These are phyloP conservation scores for Eustalomyia histrio DNA, from an alignment of 2,888 invertebrate genomes.

Conservation along the genomic window DNA sequence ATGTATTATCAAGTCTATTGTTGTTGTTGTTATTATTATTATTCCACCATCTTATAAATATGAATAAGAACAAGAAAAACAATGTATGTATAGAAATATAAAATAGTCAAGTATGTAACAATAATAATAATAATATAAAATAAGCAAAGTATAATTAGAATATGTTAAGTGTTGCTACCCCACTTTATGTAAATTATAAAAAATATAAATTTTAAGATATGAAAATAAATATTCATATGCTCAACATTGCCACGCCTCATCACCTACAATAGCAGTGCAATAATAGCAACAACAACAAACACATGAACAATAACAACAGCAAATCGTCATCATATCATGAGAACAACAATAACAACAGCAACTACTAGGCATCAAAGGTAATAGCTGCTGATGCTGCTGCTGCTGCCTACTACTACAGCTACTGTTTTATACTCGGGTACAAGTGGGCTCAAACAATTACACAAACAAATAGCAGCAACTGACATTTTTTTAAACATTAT, in stretches of 20 bases:
- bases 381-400: conserved; percentile 40
- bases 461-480: conserved; percentile 43
- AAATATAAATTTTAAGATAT: conserved; percentile 20
- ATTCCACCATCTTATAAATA: conserved; percentile 18
- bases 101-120: conserved; percentile 56
- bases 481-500: conserved; percentile 28
- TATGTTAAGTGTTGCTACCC: conserved; percentile 76
- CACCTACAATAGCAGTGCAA: conserved; percentile 48
- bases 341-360: conserved; percentile 31
- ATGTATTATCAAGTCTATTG: neutral
- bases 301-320: conserved; percentile 7
- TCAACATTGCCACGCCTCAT: conserved; percentile 62
- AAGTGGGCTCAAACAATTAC: conserved; percentile 62
- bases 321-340: conserved; percentile 53
- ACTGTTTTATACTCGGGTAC: conserved; percentile 18
- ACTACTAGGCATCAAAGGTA: conserved; percentile 54
- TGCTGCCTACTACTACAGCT: neutral
- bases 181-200: conserved; percentile 70
- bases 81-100: conserved; percentile 23
- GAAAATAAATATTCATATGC: neutral
- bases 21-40: neutral
- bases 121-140: conserved; percentile 72
- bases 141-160: conserved; percentile 78
- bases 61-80: neutral
- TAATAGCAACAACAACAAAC: neutral